Base-by-base conservation (phyloP, 1,140 invertebrate genomes). In the Trichonephila clavipes region DNA sequence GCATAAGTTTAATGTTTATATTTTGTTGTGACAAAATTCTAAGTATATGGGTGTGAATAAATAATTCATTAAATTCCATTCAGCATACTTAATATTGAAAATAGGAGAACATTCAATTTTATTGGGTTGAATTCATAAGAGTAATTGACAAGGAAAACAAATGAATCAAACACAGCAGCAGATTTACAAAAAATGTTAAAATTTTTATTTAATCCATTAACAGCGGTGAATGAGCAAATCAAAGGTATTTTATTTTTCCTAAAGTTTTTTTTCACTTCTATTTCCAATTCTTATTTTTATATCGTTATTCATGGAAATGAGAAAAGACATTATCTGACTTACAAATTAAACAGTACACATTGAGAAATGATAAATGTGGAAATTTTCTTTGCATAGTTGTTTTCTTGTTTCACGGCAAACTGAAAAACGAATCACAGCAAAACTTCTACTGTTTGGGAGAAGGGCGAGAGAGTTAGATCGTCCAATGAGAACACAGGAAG, bases 151-250 rank as follows among this genome's bases (percentile, higher is more conserved):
- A 51, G 3, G 4, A 5, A 44, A 51, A 51, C 44, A 51, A 51
- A 51, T 51, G 44, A 51, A 51, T 51, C 44, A 51, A 51, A 44
- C 44, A 93, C 8, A 24, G 87, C 83, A 93, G 18, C 61, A 28
- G 18, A 16, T 77, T 5, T 93, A 93, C 51, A 93, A 86, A 93
- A 93, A 93, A 77, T 93, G 91, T 93, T 93, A 93, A 93, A 93
- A 93, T 93, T 83, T 93, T 93, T 93, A 93, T 93, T 93, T 93
- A 34, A 34, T 88, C 44, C 83, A 72, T 77, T 87, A 93, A 93
- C 91, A 93, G 91, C 85, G 19, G 69, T 87, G 85, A 93, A 93
- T 93, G 91, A 93, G 91, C 91, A 93, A 93, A 93, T 93, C 91
- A 88, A 87, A 88, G 34, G 64, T 86, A 40, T 88, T 28, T 28